Percentiles rank a stretch among this genome's conserved stretches.
Conservation (phyloP, 2,888 invertebrate genomes). For the Augochlorella aurata region DNA sequence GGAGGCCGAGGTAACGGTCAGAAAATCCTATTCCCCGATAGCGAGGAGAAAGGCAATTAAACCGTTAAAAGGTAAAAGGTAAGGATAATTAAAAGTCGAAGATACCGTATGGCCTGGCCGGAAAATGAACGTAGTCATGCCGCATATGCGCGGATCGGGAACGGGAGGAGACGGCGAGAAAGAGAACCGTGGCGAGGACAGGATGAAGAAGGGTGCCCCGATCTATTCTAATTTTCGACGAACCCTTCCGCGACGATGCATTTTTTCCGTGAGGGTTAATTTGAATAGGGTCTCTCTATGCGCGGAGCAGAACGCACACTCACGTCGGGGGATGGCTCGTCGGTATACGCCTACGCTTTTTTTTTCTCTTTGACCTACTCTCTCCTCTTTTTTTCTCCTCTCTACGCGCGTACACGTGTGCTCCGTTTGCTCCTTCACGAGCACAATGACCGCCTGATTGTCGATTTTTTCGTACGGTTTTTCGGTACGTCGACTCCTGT, state of each 20-base stretch:
- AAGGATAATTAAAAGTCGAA: constrained; percentile 59
- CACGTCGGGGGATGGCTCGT: constrained; percentile 37
- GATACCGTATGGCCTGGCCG: constrained; percentile 70
- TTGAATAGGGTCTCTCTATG: constrained; percentile 75
- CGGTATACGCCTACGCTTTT: constrained; percentile 74
- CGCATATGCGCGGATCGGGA: constrained; percentile 75
- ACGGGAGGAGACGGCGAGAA: constrained; percentile 37
- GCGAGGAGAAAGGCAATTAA: constrained; percentile 67
- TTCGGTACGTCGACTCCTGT: constrained; percentile 2
- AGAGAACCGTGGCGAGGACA: not conserved
- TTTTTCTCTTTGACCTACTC: constrained; percentile 45
- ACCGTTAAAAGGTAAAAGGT: constrained; percentile 60
- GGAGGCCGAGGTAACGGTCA: constrained; percentile 34
- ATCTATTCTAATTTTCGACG: constrained; percentile 77
- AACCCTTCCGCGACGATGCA: constrained; percentile 72
- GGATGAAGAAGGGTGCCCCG: not conserved
- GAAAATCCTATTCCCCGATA: constrained; percentile 42
- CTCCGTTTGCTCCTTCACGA: not conserved
- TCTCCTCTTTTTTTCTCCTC: not conserved
- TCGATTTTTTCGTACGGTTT: constrained; percentile 7
- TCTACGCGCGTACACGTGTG: not conserved
- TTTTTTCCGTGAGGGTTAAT: constrained; percentile 79
- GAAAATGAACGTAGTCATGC: constrained; percentile 78
- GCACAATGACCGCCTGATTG: constrained; percentile 17
- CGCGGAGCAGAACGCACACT: constrained; percentile 19